phyloP scores from a whole-genome alignment of 1,140 invertebrate species.

The Halyomorpha halys region DNA sequence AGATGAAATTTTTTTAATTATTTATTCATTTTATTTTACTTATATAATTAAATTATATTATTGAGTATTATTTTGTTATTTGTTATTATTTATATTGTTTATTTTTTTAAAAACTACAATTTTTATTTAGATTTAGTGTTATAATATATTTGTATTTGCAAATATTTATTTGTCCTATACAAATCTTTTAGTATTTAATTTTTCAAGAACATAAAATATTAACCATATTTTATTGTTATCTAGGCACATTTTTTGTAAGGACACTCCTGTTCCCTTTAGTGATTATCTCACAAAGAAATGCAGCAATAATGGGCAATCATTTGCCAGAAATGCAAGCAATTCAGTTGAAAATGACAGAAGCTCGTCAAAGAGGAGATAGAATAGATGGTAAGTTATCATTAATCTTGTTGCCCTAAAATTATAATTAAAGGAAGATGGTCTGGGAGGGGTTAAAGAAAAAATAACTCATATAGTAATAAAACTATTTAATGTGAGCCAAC shows the following conservation, averaged over 20 bases:
- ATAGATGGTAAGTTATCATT: constrained; percentile 47
- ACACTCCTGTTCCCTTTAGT: constrained; percentile 71
- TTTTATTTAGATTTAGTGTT: too few relatives aligned
- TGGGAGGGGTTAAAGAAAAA: too few relatives aligned
- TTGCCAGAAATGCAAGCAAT: constrained; percentile 68
- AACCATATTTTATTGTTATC: constrained; percentile 28
- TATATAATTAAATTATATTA: too few relatives aligned
- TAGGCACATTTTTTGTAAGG: constrained; percentile 66
- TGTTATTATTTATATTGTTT: too few relatives aligned
- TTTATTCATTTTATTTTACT: too few relatives aligned
- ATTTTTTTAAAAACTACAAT: too few relatives aligned
- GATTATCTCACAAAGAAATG: constrained; percentile 63
- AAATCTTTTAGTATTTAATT: neutral
- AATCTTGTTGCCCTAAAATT: too few relatives aligned
- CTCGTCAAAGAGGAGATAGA: constrained; percentile 66
- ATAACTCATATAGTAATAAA: too few relatives aligned
- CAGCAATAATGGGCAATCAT: constrained; percentile 65
- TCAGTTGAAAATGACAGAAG: constrained; percentile 62
- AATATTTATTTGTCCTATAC: constrained; percentile 15
- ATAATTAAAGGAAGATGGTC: too few relatives aligned
- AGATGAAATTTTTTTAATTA: too few relatives aligned
- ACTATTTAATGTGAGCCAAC: too few relatives aligned
- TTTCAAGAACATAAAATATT: constrained; percentile 9
- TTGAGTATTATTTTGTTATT: too few relatives aligned
- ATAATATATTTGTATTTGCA: neutral